Percentiles rank a stretch among this genome's conserved stretches.
These are phyloP conservation scores for Drosophila nr. perissopoda DNA, from an alignment of 2,888 invertebrate genomes.

Conservation along the genomic window DNA sequence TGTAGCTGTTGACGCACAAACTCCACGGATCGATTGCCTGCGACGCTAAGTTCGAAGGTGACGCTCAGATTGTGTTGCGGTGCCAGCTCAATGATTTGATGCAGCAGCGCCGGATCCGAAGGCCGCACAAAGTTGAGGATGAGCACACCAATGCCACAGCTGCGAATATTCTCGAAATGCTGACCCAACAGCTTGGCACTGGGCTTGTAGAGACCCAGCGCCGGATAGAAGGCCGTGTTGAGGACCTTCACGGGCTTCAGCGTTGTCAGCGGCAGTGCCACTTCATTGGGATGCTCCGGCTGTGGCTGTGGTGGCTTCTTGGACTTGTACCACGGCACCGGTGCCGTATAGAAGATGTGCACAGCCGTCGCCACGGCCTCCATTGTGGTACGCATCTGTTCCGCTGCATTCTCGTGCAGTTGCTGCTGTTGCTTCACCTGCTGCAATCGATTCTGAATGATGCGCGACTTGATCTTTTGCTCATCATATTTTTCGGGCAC, in stretches of 20 bases:
- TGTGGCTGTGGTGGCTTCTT: constrained; percentile 74
- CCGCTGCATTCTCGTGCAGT: constrained; percentile 70
- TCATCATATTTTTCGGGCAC: constrained; percentile 85
- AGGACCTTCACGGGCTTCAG: constrained; percentile 73
- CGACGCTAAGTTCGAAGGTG: constrained; percentile 87
- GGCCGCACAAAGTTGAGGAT: constrained; percentile 86
- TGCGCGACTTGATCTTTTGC: constrained; percentile 82
- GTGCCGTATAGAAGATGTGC: constrained; percentile 84
- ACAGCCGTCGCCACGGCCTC: constrained; percentile 80
- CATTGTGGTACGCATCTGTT: constrained; percentile 73
- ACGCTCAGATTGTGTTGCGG: constrained; percentile 86
- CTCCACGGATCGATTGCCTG: constrained; percentile 86
- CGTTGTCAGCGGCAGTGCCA: constrained; percentile 57
- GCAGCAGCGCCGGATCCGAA: constrained; percentile 79
- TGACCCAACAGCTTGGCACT: constrained; percentile 85
- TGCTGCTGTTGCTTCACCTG: constrained; percentile 72
- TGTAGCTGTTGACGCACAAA: constrained; percentile 85
- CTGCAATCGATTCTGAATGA: constrained; percentile 83
- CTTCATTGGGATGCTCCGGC: constrained; percentile 61
- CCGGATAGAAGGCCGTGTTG: constrained; percentile 84
- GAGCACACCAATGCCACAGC: constrained; percentile 87
- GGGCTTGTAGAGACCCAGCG: constrained; percentile 82
- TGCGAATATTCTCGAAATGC: constrained; percentile 87
- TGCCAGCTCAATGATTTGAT: constrained; percentile 85
- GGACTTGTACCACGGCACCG: constrained; percentile 84